These are phyloP conservation scores for Phymastichus coffea DNA, from an alignment of 1,140 invertebrate genomes.

Conservation along the genomic window DNA sequence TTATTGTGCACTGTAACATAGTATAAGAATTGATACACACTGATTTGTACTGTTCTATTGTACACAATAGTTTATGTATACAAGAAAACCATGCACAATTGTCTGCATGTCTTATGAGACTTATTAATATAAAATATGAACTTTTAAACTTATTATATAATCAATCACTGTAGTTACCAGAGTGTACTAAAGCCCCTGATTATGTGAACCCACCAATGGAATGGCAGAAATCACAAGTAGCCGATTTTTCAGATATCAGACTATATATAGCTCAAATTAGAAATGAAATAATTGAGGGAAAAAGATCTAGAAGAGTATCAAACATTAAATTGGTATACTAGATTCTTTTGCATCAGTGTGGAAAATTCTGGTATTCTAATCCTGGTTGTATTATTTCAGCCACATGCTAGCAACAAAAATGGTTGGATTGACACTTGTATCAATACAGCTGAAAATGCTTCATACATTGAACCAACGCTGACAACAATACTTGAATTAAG, in stretches of 20 bases:
- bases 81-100: too few species aligned
- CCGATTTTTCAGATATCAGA: constrained; percentile 57
- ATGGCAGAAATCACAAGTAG: constrained; percentile 59
- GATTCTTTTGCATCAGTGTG: background rate
- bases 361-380: too few species aligned
- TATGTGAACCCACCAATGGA: constrained; percentile 48
- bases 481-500: constrained; percentile 55
- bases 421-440: constrained; percentile 45
- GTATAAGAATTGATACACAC: too few species aligned
- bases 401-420: constrained; percentile 38
- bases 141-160: too few species aligned
- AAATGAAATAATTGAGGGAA: constrained; percentile 37
- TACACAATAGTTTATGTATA: too few species aligned
- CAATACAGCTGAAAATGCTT: constrained; percentile 9
- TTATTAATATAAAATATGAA: too few species aligned
- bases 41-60: too few species aligned
- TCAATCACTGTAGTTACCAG: constrained; percentile 48
- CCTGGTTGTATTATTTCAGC: constrained; percentile 46
- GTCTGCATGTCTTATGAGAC: too few species aligned
- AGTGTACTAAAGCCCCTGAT: constrained; percentile 53
- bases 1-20: too few species aligned
- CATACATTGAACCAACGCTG: constrained; percentile 47
- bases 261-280: constrained; percentile 47
- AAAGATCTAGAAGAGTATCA: constrained; percentile 28
- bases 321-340: constrained; percentile 35